phyloP scores from a whole-genome alignment of 2,888 invertebrate genomes.

The Digitonthophagus gazella region DNA sequence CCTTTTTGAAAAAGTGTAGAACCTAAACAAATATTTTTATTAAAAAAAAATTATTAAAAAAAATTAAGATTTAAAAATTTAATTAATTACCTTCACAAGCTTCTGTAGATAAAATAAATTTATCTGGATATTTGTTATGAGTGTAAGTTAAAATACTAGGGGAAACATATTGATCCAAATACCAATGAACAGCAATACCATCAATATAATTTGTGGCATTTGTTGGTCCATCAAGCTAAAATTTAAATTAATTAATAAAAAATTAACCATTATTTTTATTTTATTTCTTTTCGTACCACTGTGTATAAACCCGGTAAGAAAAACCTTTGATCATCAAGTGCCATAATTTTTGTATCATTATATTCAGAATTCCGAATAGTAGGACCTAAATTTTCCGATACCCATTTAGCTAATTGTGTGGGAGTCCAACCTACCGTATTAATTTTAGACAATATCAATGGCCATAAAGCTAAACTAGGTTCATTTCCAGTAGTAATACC shows the following conservation, averaged over 20 bases:
- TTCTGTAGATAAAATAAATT: conserved; percentile 74
- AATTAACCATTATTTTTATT: background rate
- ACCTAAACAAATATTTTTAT: conserved; percentile 8
- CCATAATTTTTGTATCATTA: conserved; percentile 65
- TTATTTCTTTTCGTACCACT: conserved; percentile 35
- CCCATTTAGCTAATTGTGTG: conserved; percentile 56
- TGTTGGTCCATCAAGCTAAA: conserved; percentile 59
- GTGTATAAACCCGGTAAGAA: conserved; percentile 53
- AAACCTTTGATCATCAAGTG: conserved; percentile 73
- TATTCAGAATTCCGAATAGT: conserved; percentile 59
- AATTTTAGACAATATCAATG: conserved; percentile 54
- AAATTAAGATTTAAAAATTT: background rate
- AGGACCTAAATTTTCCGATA: conserved; percentile 72
- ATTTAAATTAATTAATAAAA: no score
- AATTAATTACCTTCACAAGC: conserved; percentile 63
- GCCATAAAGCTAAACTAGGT: conserved; percentile 62
- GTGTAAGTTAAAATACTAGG: conserved; percentile 59
- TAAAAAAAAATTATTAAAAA: background rate
- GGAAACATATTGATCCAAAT: conserved; percentile 63
- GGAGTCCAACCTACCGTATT: conserved; percentile 78
- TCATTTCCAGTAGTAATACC: conserved; percentile 86
- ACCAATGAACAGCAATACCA: conserved; percentile 84
- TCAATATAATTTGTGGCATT: conserved; percentile 62
- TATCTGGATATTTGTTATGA: conserved; percentile 39
- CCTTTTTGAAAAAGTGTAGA: conserved; percentile 22